Evolutionary conservation across 2,888 invertebrate genomes (phyloP).

Genomic region (Cheilosia impressa): DNA sequence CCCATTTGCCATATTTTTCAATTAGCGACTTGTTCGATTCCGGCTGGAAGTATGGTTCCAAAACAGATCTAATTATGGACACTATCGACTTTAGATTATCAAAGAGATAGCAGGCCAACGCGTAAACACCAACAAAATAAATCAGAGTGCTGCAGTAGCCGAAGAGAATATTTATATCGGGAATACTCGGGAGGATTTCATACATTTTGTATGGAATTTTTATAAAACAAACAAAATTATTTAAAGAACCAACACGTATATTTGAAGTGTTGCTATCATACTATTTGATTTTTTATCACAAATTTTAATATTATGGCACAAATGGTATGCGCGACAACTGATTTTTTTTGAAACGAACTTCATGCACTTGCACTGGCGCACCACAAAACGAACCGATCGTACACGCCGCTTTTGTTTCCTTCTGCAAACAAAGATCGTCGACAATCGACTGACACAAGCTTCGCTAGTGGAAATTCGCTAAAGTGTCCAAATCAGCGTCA

Average conservation of each 20-base stretch:
- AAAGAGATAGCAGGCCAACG: conserved; percentile 78
- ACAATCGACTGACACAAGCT: conserved; percentile 55
- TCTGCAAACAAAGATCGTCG: conserved; percentile 70
- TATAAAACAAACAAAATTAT: too few relatives aligned
- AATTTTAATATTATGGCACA: neutral
- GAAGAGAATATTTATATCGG: conserved; percentile 80
- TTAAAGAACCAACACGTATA: too few relatives aligned
- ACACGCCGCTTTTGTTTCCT: conserved; percentile 39
- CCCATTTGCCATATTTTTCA: conserved; percentile 93
- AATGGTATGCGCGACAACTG: neutral
- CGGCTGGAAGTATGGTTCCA: conserved; percentile 88
- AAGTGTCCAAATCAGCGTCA: conserved; percentile 47
- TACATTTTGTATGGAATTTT: conserved; percentile 29
- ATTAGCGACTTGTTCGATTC: conserved; percentile 86
- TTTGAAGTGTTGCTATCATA: too few relatives aligned
- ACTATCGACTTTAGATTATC: conserved; percentile 87
- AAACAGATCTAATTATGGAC: conserved; percentile 85
- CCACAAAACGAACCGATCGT: conserved; percentile 15
- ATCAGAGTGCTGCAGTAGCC: conserved; percentile 78
- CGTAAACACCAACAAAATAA: conserved; percentile 79
- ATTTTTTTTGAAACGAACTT: conserved; percentile 7
- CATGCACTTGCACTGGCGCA: conserved; percentile 6
- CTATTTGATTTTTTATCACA: neutral
- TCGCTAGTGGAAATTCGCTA: conserved; percentile 45
- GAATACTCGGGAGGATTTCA: conserved; percentile 47